Percentiles rank a stretch among this genome's conserved stretches.
Evolutionary conservation across 2,888 invertebrate species (phyloP).

Genomic region (Campaea margaritaria): DNA sequence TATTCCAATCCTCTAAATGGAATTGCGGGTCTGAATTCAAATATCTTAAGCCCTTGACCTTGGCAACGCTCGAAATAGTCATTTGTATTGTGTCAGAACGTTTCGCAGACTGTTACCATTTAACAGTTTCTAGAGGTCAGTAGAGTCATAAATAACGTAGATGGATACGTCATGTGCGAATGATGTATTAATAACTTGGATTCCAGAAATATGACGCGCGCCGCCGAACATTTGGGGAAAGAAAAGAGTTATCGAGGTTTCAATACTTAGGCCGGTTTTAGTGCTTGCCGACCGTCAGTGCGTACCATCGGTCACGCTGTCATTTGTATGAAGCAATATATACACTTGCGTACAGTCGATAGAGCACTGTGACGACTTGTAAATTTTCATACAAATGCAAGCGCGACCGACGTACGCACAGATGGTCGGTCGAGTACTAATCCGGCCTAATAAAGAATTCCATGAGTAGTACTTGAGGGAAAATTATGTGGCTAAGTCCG

Average conservation of each 20-base stretch:
- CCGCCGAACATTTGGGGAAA: neutral
- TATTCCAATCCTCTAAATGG: slow-evolving; percentile 30
- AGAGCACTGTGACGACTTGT: no score
- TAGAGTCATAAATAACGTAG: slow-evolving; percentile 41
- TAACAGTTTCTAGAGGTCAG: slow-evolving; percentile 45
- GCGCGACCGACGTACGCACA: no score
- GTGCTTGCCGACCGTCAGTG: no score
- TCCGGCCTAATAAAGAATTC: no score
- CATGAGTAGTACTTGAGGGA: no score
- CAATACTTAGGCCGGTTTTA: no score
- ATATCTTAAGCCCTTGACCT: slow-evolving; percentile 48
- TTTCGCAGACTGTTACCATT: slow-evolving; percentile 44
- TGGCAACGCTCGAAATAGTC: slow-evolving; percentile 44
- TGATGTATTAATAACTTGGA: slow-evolving; percentile 17
- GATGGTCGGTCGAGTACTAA: no score
- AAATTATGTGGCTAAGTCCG: no score
- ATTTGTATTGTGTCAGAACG: slow-evolving; percentile 51
- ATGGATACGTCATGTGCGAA: slow-evolving; percentile 31
- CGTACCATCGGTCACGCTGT: no score
- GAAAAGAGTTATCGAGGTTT: neutral
- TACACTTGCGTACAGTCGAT: no score
- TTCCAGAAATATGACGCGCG: neutral
- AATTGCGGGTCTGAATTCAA: slow-evolving; percentile 38
- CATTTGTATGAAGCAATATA: no score
- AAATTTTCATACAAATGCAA: no score